Percentiles rank a stretch among this genome's conserved stretches.
These are phyloP conservation scores for Mythimna lalbum DNA, from an alignment of 2,888 invertebrate species.

Conservation along the genomic window DNA sequence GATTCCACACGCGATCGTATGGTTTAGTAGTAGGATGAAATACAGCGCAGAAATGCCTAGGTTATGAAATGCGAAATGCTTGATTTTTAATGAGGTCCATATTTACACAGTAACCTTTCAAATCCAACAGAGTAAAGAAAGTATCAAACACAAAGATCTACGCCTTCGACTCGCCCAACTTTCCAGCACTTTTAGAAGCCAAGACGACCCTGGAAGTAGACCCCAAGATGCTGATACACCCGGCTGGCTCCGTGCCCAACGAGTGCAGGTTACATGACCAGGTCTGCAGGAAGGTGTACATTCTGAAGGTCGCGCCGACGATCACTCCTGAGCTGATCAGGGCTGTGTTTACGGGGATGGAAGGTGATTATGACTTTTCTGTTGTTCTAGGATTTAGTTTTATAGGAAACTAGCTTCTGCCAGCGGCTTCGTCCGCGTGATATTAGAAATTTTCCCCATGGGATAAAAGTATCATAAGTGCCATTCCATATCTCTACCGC, in stretches of 20 bases:
- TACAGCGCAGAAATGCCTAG: too few species aligned
- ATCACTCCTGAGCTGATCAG: constrained; percentile 95
- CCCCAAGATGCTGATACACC: constrained; percentile 88
- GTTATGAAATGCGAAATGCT: neutral
- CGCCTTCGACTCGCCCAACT: constrained; percentile 97
- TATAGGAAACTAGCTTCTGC: too few species aligned
- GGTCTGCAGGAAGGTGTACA: constrained; percentile 95
- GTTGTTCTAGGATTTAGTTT: neutral
- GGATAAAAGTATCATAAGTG: too few species aligned
- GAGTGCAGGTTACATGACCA: constrained; percentile 93
- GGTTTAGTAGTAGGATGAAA: too few species aligned
- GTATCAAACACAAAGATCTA: constrained; percentile 93
- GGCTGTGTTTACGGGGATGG: constrained; percentile 93
- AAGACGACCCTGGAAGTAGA: constrained; percentile 93
- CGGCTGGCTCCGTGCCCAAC: constrained; percentile 82
- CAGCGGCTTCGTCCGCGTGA: too few species aligned
- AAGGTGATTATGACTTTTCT: constrained; percentile 75
- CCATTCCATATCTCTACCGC: too few species aligned
- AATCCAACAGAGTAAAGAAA: constrained; percentile 93
- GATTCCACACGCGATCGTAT: too few species aligned
- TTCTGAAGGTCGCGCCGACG: constrained; percentile 97
- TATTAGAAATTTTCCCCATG: too few species aligned
- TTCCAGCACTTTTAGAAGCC: constrained; percentile 93
- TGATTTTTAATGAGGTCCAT: neutral
- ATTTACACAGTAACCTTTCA: neutral